Evolutionary conservation across 2,888 invertebrate genomes (phyloP).

Genomic region (Morpho helenor): DNA sequence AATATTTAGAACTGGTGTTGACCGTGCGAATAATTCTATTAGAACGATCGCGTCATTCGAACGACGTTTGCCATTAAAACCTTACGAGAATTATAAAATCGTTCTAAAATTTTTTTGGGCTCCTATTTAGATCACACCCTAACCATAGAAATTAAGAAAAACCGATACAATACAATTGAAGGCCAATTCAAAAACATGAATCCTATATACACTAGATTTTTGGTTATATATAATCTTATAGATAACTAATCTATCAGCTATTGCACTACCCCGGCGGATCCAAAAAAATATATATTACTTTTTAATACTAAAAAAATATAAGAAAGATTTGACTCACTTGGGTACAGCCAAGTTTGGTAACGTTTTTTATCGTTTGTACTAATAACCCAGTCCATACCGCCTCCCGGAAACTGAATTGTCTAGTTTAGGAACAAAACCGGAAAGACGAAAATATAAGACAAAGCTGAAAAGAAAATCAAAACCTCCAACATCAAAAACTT

Average conservation of each 20-base stretch:
- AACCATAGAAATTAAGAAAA: slow-evolving; percentile 4
- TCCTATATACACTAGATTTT: slow-evolving; percentile 47
- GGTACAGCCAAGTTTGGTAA: slow-evolving; percentile 63
- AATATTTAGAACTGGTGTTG: slow-evolving; percentile 3
- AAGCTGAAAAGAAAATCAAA: slow-evolving; percentile 18
- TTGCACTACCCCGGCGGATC: slow-evolving; percentile 77
- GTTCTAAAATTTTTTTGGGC: slow-evolving; percentile 5
- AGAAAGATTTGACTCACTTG: slow-evolving; percentile 29
- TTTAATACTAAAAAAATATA: slow-evolving; percentile 53
- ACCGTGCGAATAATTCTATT: neutral
- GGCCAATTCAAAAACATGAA: slow-evolving; percentile 43
- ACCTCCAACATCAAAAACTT: slow-evolving; percentile 5
- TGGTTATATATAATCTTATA: slow-evolving; percentile 42
- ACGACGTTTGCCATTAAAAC: slow-evolving; percentile 2
- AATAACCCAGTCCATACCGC: slow-evolving; percentile 48
- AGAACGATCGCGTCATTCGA: slow-evolving; percentile 6
- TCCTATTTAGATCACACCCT: slow-evolving; percentile 1
- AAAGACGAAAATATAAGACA: slow-evolving; percentile 15
- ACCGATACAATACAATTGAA: slow-evolving; percentile 27
- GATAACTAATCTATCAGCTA: slow-evolving; percentile 62
- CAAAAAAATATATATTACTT: slow-evolving; percentile 53
- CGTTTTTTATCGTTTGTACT: slow-evolving; percentile 40
- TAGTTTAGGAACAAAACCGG: slow-evolving; percentile 33
- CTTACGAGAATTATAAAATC: slow-evolving; percentile 13
- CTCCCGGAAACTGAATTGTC: slow-evolving; percentile 40